These are phyloP conservation scores for Pyrocephalus nanus DNA, from an alignment of 2,797 vertebrate genomes.

Conservation along the genomic window DNA sequence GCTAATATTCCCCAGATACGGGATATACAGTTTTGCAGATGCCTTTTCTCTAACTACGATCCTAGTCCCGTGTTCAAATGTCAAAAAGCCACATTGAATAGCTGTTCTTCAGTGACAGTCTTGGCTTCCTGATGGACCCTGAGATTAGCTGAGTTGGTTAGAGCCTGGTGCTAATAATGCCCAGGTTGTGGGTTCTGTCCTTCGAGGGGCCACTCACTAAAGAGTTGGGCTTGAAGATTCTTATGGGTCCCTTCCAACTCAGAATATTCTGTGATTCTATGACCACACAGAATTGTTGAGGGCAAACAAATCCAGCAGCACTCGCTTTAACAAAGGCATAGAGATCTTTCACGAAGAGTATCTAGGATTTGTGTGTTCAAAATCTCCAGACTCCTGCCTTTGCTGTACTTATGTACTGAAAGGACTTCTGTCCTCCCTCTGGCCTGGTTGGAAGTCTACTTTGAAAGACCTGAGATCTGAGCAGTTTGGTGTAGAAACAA, in stretches of 20 bases:
- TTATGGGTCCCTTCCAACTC: not conserved
- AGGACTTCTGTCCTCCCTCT: not conserved
- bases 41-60: not conserved
- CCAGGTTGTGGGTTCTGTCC: not conserved
- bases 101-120: not conserved
- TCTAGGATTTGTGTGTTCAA: not conserved
- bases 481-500: not conserved
- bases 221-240: not conserved
- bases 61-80: not conserved
- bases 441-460: not conserved
- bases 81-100: not conserved
- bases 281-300: not conserved
- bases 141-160: not conserved
- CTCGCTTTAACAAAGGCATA: not conserved
- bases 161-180: not conserved
- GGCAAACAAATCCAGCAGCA: not conserved
- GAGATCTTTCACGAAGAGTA: not conserved
- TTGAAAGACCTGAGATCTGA: not conserved
- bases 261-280: not conserved
- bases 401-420: not conserved
- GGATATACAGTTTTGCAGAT: not conserved
- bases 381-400: not conserved
- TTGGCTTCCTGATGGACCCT: not conserved
- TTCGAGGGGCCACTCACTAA: not conserved
- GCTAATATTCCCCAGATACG: not conserved